Base-by-base conservation (phyloP, 2,888 invertebrate genomes). In the Spilarctia lutea region DNA sequence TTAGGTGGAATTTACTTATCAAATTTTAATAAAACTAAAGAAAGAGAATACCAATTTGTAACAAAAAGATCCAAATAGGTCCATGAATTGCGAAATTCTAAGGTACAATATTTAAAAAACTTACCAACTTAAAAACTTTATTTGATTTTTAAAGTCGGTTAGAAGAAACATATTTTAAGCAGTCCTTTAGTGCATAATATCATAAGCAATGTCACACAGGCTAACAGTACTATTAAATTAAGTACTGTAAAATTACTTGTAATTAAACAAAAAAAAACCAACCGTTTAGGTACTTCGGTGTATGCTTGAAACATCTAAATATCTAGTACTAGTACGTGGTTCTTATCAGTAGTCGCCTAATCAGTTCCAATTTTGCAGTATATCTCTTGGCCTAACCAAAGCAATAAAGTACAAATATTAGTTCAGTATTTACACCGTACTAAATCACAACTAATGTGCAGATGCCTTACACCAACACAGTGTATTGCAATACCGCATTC, bases 361-460 rank as follows among this genome's bases (percentile, higher is more conserved):
- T n/a, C 3, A 52, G 30, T n/a, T 72, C 27, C 8, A 16, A 33
- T 45, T 45, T 16, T 8, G 45, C 33, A 18, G 35, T 11, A 52
- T 66, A 48, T 20, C 71, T 72, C 71, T 65, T 66, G 8, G 65
- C 11, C 65, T 72, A 56, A 35, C 56, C 35, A 35, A 27, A 27
- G 67, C 48, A 52, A 33, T 65, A 73, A 63, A n/a, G 65, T n/a
- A 52, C 69, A 66, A 35, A 75, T 67, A 83, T 84, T 80, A 76
- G 71, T 60, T 56, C 67, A 42, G 72, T 42, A 71, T 73, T 73
- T 76, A 68, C 65, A 65, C 68, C 67, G 72, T 69, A 75, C 73
- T 81, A 80, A 81, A 81, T 83, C 85, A 85, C 75, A 56, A 72
- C 75, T 83, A 78, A 85, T 75, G 73, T 78, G 72, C 75, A 76